phyloP scores from a whole-genome alignment of 2,113 vertebrate species.

The Nannobrachium achirus region DNA sequence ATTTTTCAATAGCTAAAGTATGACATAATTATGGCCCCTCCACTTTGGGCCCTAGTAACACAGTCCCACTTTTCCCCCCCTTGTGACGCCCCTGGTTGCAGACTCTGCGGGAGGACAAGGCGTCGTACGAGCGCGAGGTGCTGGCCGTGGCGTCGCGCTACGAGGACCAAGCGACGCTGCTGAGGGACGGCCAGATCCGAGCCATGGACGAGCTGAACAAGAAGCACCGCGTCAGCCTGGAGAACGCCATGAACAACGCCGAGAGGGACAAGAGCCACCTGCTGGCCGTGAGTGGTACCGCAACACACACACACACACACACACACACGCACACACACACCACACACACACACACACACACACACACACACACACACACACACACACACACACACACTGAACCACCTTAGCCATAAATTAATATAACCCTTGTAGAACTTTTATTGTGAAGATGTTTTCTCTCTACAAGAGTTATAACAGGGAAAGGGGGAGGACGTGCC shows the following conservation, averaged over 20 bases:
- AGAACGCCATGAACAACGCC: conserved; percentile 83
- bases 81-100: too few relatives aligned
- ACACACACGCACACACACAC: neutral
- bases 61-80: too few relatives aligned
- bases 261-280: conserved; percentile 91
- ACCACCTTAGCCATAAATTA: too few relatives aligned
- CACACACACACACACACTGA: too few relatives aligned
- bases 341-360: neutral
- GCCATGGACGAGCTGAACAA: conserved; percentile 90
- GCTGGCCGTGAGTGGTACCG: conserved; percentile 82
- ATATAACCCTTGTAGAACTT: too few relatives aligned
- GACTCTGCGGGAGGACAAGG: conserved; percentile 92
- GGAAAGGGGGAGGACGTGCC: too few relatives aligned
- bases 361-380: too few relatives aligned
- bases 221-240: conserved; percentile 89
- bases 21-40: too few relatives aligned
- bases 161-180: conserved; percentile 89
- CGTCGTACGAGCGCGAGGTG: conserved; percentile 90
- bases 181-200: conserved; percentile 90
- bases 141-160: conserved; percentile 82
- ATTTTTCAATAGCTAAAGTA: too few relatives aligned
- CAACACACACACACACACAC: neutral
- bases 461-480: too few relatives aligned
- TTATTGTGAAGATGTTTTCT: too few relatives aligned
- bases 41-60: too few relatives aligned